Base-by-base conservation (phyloP, 35 echinoderm and acorn worm species). In the Acanthaster planci region DNA sequence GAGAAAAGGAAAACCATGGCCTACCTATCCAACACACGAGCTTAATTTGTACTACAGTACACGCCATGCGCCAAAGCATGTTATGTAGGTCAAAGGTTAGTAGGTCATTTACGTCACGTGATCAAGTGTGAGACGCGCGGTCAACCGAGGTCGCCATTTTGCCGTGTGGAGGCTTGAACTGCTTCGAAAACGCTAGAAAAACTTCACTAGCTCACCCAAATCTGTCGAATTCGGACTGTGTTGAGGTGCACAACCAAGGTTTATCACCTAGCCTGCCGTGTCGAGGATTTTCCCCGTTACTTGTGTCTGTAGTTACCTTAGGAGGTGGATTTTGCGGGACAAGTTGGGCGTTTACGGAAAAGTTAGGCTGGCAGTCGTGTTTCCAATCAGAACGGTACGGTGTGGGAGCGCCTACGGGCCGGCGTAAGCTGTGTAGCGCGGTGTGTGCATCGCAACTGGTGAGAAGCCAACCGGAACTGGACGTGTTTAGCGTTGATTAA, bases 131-230 rank as follows among this genome's bases (percentile, higher is more conserved):
- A 19, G 64, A 72, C 64, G 64, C 52, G 54, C n/a, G 53, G 52
- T 79, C 86, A 87, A 40, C 55, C 86, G 78, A 87, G 86, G 86
- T 87, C 86, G 86, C 86, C 86, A 87, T 87, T 79, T 87, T 87
- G 86, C 54, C 37, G 55, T 60, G 23, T 37, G 40, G 26, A 30
- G 30, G 26, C 7, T 30, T 52, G 51, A 81, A 18, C 22, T 8
- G 39, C n/a, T 8, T 51, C 42, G 39, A 30, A 54, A 81, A 53
- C 50, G 26, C 27, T 2, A 21, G 0, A 26, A 7, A 47, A 81
- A 32, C 51, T 44, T 51, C 51, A 5, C 27, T 51, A 53, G 21
- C 40, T 30, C 47, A 16, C 47, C 26, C 23, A 52, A 51, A 51
- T 52, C 1, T n/a, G n/a, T 1, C 44, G 7, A 19, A 26, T 5